Evolutionary conservation across 2,888 invertebrate genomes (phyloP), one percentile per base, ranked within the genome.

Genomic region (Drosophila prostipennis): DNA sequence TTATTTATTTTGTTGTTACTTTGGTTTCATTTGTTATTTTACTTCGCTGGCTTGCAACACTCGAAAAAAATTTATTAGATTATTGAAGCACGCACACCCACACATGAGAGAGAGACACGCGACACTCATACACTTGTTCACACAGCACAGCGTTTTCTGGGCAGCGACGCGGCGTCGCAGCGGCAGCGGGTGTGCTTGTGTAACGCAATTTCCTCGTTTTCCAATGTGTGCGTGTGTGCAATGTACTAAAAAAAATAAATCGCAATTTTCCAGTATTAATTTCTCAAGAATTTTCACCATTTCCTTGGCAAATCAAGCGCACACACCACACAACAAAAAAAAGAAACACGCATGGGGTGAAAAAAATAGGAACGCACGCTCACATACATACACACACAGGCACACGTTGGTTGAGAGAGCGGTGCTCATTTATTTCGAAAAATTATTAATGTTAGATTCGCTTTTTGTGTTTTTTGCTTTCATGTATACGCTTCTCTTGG

Each of bases 131-230:
- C 69, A 71, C 70, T 71, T 71, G 70, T 70, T 70, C 70, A 70
- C 70, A 26, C 26, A 58, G 57, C 40, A 40, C 16, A 53, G 57
- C 40, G 26, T 5, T 26, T 58, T 58, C 57, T 58, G 57, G 32
- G 32, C 63, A 42, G 63, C 32, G 65, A 16, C 57, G 49, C 26
- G 52, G 39, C 57, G 39, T 51, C 19, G 42, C 11, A 16, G 42
- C 42, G 64, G 58, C 58, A 70, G 70, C 68, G 71, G 80, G 73
- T 78, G 76, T 72, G 82, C 82, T 82, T 82, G 82, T 82, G 82
- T 84, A 82, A 82, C 82, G 82, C 80, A 81, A 84, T 82, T 82
- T 81, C 73, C 59, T 61, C 46, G 61, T 40, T 46, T 40, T 61
- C 32, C 40, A 29, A 32, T 37, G 45, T 56, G 55, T 46, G 45